These are phyloP conservation scores for Oenanthe melanoleuca DNA, from an alignment of 2,113 vertebrate genomes.

Conservation along the genomic window DNA sequence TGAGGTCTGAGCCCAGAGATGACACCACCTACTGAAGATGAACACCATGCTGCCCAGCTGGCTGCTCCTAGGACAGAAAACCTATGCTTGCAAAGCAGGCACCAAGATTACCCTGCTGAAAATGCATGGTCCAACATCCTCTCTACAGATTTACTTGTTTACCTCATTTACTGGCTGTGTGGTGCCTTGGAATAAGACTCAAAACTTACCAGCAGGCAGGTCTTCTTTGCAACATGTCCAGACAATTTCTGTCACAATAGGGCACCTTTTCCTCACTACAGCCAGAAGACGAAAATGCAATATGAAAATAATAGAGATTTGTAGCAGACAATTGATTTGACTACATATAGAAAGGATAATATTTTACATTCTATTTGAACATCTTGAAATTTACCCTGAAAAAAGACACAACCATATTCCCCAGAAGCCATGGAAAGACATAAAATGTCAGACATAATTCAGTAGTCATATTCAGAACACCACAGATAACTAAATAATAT, in stretches of 20 bases:
- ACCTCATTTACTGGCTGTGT: not conserved
- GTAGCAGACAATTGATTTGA: not conserved
- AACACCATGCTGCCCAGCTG: not conserved
- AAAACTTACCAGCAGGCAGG: not conserved
- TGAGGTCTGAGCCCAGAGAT: not conserved
- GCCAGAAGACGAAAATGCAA: not conserved
- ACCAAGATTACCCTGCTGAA: not conserved
- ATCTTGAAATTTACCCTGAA: not conserved
- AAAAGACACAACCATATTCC: not conserved
- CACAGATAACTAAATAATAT: not conserved
- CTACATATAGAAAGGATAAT: not conserved
- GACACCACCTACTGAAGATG: not conserved
- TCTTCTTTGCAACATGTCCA: not conserved
- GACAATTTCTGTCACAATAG: not conserved
- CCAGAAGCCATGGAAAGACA: not conserved
- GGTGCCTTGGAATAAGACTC: not conserved
- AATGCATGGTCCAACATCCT: not conserved
- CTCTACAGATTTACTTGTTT: not conserved
- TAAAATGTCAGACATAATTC: not conserved
- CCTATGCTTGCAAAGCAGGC: not conserved
- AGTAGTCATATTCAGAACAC: not conserved
- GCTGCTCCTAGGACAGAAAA: not conserved
- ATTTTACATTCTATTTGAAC: not conserved
- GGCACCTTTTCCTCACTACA: not conserved
- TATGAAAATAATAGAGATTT: not conserved